Percentiles rank a stretch among this genome's conserved stretches.
Evolutionary conservation across 2,888 invertebrate species (phyloP).

Genomic region (Piscicola geometra): DNA sequence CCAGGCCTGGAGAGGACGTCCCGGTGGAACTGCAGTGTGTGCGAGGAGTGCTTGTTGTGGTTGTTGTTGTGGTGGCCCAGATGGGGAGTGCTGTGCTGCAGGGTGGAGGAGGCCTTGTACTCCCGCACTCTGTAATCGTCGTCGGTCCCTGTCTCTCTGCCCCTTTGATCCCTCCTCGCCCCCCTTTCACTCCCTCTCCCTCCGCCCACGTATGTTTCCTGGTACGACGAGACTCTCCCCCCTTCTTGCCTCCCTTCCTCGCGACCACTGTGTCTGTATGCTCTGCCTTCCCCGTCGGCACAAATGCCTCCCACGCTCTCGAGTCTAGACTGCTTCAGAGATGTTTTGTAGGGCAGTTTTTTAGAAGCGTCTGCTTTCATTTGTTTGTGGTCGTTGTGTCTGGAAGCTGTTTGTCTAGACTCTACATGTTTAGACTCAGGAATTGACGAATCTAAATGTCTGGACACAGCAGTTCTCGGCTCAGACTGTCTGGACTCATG

Average conservation of each 20-base stretch:
- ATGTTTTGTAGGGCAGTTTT: neutral
- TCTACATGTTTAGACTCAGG: neutral
- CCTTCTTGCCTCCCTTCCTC: neutral
- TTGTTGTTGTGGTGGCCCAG: neutral
- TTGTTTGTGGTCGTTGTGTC: neutral
- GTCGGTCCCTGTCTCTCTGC: neutral
- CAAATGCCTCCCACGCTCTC: slow-evolving; percentile 48
- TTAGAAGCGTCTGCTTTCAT: neutral
- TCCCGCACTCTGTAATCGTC: neutral
- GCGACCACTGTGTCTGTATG: neutral
- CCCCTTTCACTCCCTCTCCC: neutral
- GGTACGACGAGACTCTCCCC: neutral
- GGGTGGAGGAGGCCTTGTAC: neutral
- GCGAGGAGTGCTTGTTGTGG: slow-evolving; percentile 73
- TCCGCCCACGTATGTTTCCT: neutral
- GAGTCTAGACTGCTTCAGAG: slow-evolving; percentile 29
- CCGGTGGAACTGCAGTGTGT: slow-evolving; percentile 25
- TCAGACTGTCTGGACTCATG: neutral
- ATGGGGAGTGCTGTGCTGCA: slow-evolving; percentile 3
- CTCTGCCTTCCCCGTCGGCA: slow-evolving; percentile 40
- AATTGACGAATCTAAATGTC: neutral
- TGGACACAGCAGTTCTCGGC: neutral
- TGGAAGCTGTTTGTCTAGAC: neutral
- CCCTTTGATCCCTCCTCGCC: neutral
- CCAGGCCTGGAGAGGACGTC: slow-evolving; percentile 65